Evolutionary conservation across 2,797 vertebrate genomes (phyloP), one percentile per base, ranked within the genome.

Genomic region (Halcyon chelicuti): DNA sequence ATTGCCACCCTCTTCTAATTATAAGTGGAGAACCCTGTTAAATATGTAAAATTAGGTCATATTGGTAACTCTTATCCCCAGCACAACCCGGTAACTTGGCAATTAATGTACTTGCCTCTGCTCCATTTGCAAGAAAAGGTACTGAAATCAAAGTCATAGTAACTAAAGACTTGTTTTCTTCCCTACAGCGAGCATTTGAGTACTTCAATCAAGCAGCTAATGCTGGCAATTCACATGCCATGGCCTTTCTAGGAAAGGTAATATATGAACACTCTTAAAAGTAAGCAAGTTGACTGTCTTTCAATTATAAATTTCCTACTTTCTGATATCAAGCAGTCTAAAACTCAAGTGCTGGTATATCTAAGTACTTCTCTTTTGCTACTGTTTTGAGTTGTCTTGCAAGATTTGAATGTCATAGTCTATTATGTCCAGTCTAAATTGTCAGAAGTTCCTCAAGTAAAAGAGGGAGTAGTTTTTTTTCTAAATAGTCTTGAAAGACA

Each of bases 171-270:
- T 63, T 70, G 3, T 80, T 76, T 88, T 86, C 33, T 88, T 94
- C 73, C 58, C 74, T 72, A 86, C 97, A 99, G 99, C 98, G 99
- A 98, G 99, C 99, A 5, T 99, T 99, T 95, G 99, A 99, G 94
- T 99, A 99, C 98, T 99, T 99, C 97, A 99, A 98, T 90, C 99
- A 99, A 98, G 99, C 99, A 88, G 99, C 99, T 9, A 99, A 99
- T 96, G 99, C 99, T 93, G 99, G 99, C 44, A 99, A 99, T 91
- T 99, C 99, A 2, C 99, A 99, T 35, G 99, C 99, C 5, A 99
- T 99, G 99, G 99, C 99, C 75, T 99, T 99, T 96, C 98, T 99
- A 35, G 99, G 99, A 96, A 99, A 99, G 99, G 99, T 99, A 97
- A 78, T 90, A 49, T 83, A 71, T 5, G 23, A 67, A 31, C 6